These are phyloP conservation scores for Crossocerus cetratus DNA, from an alignment of 2,888 invertebrate species.

Conservation along the genomic window DNA sequence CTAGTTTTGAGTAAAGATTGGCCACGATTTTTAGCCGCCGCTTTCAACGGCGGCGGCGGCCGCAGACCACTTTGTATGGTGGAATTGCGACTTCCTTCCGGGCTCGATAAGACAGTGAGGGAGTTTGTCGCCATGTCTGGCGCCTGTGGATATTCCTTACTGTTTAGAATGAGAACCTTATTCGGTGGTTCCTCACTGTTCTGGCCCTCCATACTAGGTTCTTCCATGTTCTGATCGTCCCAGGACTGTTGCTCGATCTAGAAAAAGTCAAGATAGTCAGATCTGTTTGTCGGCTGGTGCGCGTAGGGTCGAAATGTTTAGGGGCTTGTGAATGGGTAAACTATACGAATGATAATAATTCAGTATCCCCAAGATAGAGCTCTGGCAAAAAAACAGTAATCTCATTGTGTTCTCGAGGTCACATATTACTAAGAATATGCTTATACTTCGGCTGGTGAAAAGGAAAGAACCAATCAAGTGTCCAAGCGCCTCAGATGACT, in stretches of 20 bases:
- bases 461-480: constrained; percentile 55
- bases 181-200: constrained; percentile 61
- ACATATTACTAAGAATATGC: constrained; percentile 58
- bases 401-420: not conserved
- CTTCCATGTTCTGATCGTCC: constrained; percentile 66
- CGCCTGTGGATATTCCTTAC: constrained; percentile 55
- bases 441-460: constrained; percentile 39
- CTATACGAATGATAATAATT: not conserved
- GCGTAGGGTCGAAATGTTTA: not conserved
- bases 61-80: constrained; percentile 60
- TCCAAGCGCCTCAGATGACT: constrained; percentile 44
- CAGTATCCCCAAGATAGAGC: not conserved
- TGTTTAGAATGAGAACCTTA: constrained; percentile 62
- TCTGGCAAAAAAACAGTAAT: not conserved
- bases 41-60: constrained; percentile 80
- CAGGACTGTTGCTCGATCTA: constrained; percentile 64
- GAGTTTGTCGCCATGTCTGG: constrained; percentile 62
- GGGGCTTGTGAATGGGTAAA: not conserved
- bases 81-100: constrained; percentile 46
- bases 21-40: constrained; percentile 76
- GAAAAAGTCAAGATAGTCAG: constrained; percentile 2
- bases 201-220: constrained; percentile 54
- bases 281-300: not conserved
- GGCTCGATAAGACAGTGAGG: constrained; percentile 38
- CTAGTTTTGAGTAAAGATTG: constrained; percentile 68